phyloP scores from a whole-genome alignment of 2,888 invertebrate species.

The Leptinotarsa haldemani region DNA sequence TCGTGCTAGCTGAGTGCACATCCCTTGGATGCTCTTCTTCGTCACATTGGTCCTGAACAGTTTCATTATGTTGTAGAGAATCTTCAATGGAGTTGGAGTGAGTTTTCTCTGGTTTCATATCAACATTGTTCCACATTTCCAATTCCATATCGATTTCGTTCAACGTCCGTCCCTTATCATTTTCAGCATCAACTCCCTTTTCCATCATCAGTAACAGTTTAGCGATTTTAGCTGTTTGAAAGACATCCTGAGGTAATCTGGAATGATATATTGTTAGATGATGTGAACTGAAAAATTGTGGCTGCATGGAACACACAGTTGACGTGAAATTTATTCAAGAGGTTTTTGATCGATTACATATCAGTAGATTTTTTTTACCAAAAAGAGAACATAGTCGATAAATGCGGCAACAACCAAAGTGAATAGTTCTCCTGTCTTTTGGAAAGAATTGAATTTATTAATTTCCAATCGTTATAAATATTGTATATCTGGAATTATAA shows the following conservation, averaged over 20 bases:
- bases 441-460: not conserved
- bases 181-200: slow-evolving; percentile 40
- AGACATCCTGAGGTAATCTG: slow-evolving; percentile 46
- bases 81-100: slow-evolving; percentile 1
- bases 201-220: slow-evolving; percentile 46
- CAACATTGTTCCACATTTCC: slow-evolving; percentile 26
- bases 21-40: slow-evolving; percentile 1
- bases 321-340: not conserved
- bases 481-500: not conserved
- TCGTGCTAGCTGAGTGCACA: slow-evolving; percentile 9
- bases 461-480: slow-evolving; percentile 1
- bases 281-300: not conserved
- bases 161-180: slow-evolving; percentile 44
- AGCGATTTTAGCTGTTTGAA: slow-evolving; percentile 46
- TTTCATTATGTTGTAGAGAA: not conserved
- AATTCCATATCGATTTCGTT: slow-evolving; percentile 44
- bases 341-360: not conserved
- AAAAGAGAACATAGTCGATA: not conserved
- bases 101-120: not conserved
- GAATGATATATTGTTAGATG: not conserved
- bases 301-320: not conserved
- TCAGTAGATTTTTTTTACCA: not conserved
- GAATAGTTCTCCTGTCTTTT: not conserved
- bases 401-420: slow-evolving; percentile 2
- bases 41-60: slow-evolving; percentile 4